Evolutionary conservation across 2,797 vertebrate species (phyloP).

Genomic region (Psittacula derbiana): DNA sequence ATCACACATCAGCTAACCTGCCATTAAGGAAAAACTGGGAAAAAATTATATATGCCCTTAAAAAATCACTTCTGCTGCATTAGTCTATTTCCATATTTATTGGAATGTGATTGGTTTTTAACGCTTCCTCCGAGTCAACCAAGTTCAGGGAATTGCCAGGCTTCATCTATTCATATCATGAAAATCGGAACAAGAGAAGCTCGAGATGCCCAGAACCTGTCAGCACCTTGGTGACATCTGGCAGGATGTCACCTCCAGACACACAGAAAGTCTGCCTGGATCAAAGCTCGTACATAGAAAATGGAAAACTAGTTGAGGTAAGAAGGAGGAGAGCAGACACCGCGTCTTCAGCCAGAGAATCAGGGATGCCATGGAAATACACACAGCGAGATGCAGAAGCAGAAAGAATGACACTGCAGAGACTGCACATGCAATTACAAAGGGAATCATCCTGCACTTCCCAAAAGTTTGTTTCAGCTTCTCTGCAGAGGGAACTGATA

Average conservation of each 20-base stretch:
- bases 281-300: background rate
- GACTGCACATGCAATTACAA: background rate
- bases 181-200: background rate
- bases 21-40: background rate
- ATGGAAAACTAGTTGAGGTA: background rate
- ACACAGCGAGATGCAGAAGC: rapidly evolving
- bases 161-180: background rate
- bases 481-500: background rate
- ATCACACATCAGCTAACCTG: background rate
- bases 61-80: background rate
- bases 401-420: background rate
- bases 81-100: background rate
- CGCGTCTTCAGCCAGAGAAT: background rate
- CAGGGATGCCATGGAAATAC: background rate
- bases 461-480: background rate
- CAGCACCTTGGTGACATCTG: background rate
- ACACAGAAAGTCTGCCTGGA: background rate
- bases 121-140: background rate
- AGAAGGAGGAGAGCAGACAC: background rate
- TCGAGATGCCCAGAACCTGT: background rate
- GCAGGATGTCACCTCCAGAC: background rate
- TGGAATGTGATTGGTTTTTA: background rate
- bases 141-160: background rate
- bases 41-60: background rate
- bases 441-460: background rate